Conservation (phyloP, 2,113 vertebrate genomes). For the Pleuronectes platessa region DNA sequence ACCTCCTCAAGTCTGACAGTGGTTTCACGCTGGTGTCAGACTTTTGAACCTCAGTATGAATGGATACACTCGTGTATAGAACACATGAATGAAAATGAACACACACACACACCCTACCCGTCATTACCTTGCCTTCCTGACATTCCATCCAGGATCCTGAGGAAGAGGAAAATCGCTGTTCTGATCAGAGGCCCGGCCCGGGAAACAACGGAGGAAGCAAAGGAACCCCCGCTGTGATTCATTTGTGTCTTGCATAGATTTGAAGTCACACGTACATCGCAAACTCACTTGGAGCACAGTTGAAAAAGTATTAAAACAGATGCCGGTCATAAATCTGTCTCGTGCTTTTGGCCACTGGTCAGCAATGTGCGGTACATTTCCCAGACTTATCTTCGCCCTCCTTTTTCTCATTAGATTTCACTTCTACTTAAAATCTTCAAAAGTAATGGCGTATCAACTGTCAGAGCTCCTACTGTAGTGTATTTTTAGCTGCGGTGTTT, state of each 20-base stretch:
- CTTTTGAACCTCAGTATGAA: neutral
- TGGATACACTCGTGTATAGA: neutral
- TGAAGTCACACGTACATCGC: conserved; percentile 22
- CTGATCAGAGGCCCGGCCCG: conserved; percentile 31
- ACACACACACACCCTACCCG: too few species aligned
- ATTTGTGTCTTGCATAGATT: conserved; percentile 38
- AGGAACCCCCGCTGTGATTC: conserved; percentile 54
- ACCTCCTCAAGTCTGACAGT: neutral
- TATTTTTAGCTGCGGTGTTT: conserved; percentile 33
- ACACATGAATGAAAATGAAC: conserved; percentile 10
- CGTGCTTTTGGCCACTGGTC: conserved; percentile 35
- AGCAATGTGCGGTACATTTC: conserved; percentile 36
- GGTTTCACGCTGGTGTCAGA: neutral
- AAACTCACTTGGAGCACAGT: conserved; percentile 26
- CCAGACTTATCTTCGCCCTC: conserved; percentile 24
- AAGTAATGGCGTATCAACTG: conserved; percentile 8
- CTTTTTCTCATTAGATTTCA: conserved; percentile 9
- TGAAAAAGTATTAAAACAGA: conserved; percentile 64
- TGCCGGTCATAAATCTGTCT: conserved; percentile 55
- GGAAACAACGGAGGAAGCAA: conserved; percentile 48
- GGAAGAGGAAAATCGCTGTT: conserved; percentile 62
- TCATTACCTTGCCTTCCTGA: conserved; percentile 45
- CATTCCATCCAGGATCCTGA: conserved; percentile 49
- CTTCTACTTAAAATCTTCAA: conserved; percentile 11
- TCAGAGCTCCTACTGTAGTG: conserved; percentile 8